Evolutionary conservation across 2,888 invertebrate species (phyloP), one percentile per base, ranked within the genome.

Genomic region (Hirtodrosophila histrioides): DNA sequence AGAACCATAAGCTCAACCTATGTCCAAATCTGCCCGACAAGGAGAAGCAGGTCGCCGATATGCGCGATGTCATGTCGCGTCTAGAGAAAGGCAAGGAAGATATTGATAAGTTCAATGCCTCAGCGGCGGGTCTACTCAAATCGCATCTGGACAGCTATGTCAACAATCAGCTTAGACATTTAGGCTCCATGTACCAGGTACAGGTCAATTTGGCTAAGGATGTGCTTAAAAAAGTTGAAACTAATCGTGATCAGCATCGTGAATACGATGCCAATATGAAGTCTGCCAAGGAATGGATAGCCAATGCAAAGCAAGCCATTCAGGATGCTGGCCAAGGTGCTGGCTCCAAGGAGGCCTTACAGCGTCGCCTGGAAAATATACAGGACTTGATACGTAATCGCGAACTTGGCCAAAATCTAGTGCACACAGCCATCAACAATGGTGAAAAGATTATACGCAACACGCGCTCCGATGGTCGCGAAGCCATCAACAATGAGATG

Each of bases 371-470:
- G 23, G 94, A 95, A 78, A 94, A 95, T 89, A 95, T 96, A 17
- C 95, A 97, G 92, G 95, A 96, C 69, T 92, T 98, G 8, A 92
- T 97, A 10, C 94, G 94, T 78, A 94, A 95, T 89, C 94, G 97
- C 29, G 98, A 98, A 90, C 95, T 96, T 90, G 97, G 97, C 0
- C 97, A 97, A 86, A 96, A 95, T 87, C 91, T 97, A 17, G 95
- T 98, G 0, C 97, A 97, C 78, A 93, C 95, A 0, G 96, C 97
- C 0, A 95, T 97, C 0, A 97, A 97, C 86, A 96, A 95, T 86
- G 97, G 97, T 7, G 98, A 98, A 88, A 98, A 97, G 91, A 97
- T 97, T 0, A 92, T 97, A 27, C 93, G 97, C 53, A 97, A 96
- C 70, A 97, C 97, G 0, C 93, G 96, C 63, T 97, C 97, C 0